These are phyloP conservation scores for Sesamia nonagrioides DNA, from an alignment of 1,140 invertebrate genomes.

Conservation along the genomic window DNA sequence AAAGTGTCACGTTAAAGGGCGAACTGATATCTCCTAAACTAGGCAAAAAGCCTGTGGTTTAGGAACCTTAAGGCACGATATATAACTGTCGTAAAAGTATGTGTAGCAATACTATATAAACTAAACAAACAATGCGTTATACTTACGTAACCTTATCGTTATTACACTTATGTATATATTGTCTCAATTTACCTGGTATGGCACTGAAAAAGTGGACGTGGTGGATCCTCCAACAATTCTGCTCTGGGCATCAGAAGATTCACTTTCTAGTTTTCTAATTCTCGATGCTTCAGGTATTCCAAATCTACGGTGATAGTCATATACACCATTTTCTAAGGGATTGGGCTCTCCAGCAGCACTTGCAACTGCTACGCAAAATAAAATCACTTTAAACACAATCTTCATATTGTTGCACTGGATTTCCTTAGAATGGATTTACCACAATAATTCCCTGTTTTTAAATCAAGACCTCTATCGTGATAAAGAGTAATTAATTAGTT, in stretches of 20 bases:
- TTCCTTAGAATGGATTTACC: background rate
- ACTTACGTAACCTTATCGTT: too few species aligned
- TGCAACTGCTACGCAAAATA: constrained; percentile 18
- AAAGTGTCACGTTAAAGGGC: too few species aligned
- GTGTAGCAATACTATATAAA: too few species aligned
- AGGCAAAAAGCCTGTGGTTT: too few species aligned
- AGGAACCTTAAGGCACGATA: too few species aligned
- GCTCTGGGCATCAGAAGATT: constrained; percentile 29
- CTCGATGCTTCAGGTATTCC: constrained; percentile 57
- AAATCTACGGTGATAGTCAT: constrained; percentile 56
- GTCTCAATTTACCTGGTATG: constrained; percentile 56
- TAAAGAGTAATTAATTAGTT: constrained; percentile 2
- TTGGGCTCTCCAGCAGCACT: background rate
- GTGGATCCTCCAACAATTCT: constrained; percentile 57
- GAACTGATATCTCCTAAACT: too few species aligned
- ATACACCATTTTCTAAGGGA: constrained; percentile 49
- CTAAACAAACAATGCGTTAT: too few species aligned
- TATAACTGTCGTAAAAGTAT: too few species aligned
- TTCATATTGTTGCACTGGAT: constrained; percentile 33
- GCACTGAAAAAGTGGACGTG: constrained; percentile 51
- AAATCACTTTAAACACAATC: constrained; percentile 14
- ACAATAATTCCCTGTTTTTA: background rate
- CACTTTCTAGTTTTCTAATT: constrained; percentile 56
- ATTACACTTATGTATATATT: too few species aligned
- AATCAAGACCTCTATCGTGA: background rate